These are phyloP conservation scores for Morpho helenor DNA, from an alignment of 2,888 invertebrate species.

Conservation along the genomic window DNA sequence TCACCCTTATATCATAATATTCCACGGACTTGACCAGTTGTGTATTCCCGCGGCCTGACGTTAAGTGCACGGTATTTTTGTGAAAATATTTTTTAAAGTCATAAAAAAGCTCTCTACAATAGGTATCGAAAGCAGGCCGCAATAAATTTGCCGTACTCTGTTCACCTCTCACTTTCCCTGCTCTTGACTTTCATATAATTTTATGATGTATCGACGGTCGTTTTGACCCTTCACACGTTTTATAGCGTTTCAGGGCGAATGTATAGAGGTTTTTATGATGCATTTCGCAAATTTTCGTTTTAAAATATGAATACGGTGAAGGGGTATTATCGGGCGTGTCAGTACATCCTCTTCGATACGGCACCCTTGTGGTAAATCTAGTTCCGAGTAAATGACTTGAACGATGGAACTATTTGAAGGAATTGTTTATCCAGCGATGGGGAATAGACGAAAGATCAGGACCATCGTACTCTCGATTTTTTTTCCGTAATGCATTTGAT, in stretches of 20 bases:
- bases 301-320: constrained; percentile 52
- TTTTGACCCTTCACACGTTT: constrained; percentile 75
- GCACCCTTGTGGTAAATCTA: constrained; percentile 15
- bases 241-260: constrained; percentile 54
- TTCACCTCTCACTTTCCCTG: constrained; percentile 72
- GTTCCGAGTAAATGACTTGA: constrained; percentile 5
- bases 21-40: constrained; percentile 29
- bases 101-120: constrained; percentile 66
- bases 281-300: constrained; percentile 47
- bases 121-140: constrained; percentile 73
- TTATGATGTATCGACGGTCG: constrained; percentile 73
- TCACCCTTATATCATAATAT: constrained; percentile 2
- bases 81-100: constrained; percentile 56
- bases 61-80: constrained; percentile 44
- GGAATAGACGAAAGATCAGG: too few relatives aligned
- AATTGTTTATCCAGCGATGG: too few relatives aligned
- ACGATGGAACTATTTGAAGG: neutral
- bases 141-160: constrained; percentile 66
- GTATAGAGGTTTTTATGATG: constrained; percentile 25
- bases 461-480: too few relatives aligned
- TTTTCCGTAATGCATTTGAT: too few relatives aligned
- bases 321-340: constrained; percentile 33
- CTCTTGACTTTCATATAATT: constrained; percentile 78
- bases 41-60: constrained; percentile 29
- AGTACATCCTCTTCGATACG: constrained; percentile 38